phyloP scores from a whole-genome alignment of 2,113 vertebrate genomes.

The Ploceus nigricollis region DNA sequence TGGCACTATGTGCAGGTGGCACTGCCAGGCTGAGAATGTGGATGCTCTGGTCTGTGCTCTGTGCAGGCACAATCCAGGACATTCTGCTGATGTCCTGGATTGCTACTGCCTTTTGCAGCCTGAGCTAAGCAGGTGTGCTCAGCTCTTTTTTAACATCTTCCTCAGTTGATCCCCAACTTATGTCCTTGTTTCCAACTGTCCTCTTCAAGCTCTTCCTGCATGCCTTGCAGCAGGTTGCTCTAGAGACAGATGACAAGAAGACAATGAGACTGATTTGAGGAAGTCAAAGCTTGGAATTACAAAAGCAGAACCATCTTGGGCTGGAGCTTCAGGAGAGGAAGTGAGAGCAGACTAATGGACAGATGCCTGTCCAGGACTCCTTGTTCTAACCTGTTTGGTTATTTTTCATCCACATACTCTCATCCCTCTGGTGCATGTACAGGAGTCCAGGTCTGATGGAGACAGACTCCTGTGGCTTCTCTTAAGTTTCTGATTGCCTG shows the following conservation, averaged over 20 bases:
- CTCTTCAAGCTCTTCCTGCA: not conserved
- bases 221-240: not conserved
- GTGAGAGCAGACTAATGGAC: not conserved
- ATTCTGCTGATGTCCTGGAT: not conserved
- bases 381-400: not conserved
- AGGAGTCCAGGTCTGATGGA: not conserved
- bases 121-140: not conserved
- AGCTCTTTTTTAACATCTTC: not conserved
- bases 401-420: not conserved
- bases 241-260: not conserved
- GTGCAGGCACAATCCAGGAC: too few species aligned
- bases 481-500: not conserved
- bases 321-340: not conserved
- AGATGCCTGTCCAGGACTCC: not conserved
- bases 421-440: accelerated
- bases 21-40: not conserved
- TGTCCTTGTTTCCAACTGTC: not conserved
- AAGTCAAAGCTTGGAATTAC: not conserved
- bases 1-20: not conserved
- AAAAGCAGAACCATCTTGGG: not conserved
- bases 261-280: not conserved
- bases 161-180: not conserved
- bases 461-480: not conserved
- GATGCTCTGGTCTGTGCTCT: not conserved
- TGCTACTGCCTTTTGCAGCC: not conserved